Evolutionary conservation across 2,113 vertebrate genomes (phyloP).

Genomic region (Nipponia nippon): DNA sequence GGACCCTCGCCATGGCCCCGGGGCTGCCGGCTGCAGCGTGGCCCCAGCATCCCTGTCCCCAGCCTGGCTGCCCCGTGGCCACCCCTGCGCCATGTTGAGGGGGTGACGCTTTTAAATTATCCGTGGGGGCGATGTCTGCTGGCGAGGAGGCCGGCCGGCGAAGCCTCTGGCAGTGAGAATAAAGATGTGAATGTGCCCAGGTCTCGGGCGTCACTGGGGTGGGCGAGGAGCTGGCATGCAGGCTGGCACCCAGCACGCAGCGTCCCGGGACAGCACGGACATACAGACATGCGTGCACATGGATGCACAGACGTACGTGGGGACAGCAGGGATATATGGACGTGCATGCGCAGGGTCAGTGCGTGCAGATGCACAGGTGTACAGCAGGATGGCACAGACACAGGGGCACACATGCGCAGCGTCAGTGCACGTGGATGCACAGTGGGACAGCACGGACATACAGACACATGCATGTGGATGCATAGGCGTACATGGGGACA

Average conservation of each 20-base stretch:
- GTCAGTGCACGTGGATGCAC: not conserved
- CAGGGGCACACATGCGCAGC: not conserved
- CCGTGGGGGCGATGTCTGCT: not conserved
- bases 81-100: rapidly evolving
- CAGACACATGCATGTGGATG: not conserved
- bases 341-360: too few species aligned
- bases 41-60: not conserved
- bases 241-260: not conserved
- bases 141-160: not conserved
- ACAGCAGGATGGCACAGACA: not conserved
- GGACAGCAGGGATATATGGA: not conserved
- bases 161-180: not conserved
- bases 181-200: conserved; percentile 26
- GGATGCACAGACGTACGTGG: rapidly evolving
- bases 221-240: rapidly evolving
- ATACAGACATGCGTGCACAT: rapidly evolving
- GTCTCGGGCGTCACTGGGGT: not conserved
- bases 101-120: not conserved
- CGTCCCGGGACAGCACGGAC: rapidly evolving
- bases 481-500: rapidly evolving
- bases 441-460: not conserved
- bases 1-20: rapidly evolving
- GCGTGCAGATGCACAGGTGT: too few species aligned
- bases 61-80: not conserved
- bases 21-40: rapidly evolving